Conservation (phyloP, 1,140 invertebrate species). For the Leptinotarsa defecta region DNA sequence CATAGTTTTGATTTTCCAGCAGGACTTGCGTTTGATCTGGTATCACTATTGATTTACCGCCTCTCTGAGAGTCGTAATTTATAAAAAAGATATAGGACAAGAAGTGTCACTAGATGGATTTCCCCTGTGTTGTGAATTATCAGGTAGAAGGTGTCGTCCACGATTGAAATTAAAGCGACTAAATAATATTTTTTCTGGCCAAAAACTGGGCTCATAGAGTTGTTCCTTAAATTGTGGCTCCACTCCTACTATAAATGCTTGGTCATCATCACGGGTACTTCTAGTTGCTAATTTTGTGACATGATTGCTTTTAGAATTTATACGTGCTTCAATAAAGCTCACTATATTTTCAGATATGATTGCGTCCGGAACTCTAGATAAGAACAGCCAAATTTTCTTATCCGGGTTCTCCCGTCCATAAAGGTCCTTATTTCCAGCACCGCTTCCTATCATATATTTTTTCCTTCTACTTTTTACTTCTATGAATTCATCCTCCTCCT, state of each 20-base stretch:
- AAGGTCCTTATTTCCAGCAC: slow-evolving; percentile 11
- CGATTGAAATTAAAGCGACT: too few species aligned
- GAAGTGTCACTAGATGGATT: too few species aligned
- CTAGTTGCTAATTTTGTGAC: slow-evolving; percentile 4
- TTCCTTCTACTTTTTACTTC: slow-evolving; percentile 1
- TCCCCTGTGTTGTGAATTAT: too few species aligned
- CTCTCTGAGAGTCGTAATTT: too few species aligned
- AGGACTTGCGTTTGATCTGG: too few species aligned
- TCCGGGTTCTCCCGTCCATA: slow-evolving; percentile 1
- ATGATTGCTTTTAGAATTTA: not conserved
- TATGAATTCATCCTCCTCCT: not conserved
- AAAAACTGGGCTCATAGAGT: slow-evolving; percentile 10
- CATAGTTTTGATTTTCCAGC: too few species aligned
- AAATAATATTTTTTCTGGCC: slow-evolving; percentile 2
- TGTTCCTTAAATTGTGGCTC: slow-evolving; percentile 11
- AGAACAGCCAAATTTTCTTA: slow-evolving; percentile 13
- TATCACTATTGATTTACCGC: too few species aligned
- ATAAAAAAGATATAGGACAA: too few species aligned
- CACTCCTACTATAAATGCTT: slow-evolving; percentile 14
- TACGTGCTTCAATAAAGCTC: not conserved
- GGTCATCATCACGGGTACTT: not conserved
- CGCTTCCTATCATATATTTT: slow-evolving; percentile 17
- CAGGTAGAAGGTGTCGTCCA: too few species aligned
- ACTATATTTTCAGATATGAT: slow-evolving; percentile 10
- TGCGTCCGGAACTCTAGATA: slow-evolving; percentile 14